phyloP scores from a whole-genome alignment of 53 echinoderm and acorn worm species.

The Glandiceps talaboti region DNA sequence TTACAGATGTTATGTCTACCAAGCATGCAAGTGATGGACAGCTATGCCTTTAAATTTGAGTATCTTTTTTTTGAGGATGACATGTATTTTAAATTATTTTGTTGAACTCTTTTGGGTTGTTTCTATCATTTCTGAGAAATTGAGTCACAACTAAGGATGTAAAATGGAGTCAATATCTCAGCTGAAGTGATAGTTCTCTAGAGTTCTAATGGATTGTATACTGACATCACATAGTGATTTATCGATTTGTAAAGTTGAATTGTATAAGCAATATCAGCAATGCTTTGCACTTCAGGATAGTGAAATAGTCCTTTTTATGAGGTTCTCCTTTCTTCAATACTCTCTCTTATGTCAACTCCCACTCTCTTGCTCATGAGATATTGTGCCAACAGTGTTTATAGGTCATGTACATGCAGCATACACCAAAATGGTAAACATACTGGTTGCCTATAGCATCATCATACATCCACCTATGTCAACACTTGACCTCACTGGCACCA shows the following conservation, averaged over 20 bases:
- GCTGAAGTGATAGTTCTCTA: background rate
- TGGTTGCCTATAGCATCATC: background rate
- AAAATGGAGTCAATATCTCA: too few species aligned
- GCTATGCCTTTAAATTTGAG: too few species aligned
- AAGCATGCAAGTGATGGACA: too few species aligned
- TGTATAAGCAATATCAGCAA: background rate
- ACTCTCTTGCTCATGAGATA: background rate
- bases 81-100: too few species aligned
- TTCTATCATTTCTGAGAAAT: too few species aligned
- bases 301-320: background rate
- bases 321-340: background rate
- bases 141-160: too few species aligned
- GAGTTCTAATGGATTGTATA: background rate
- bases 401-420: background rate
- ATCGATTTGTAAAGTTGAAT: background rate
- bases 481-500: constrained; percentile 1
- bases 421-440: background rate
- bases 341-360: background rate
- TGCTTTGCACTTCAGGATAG: background rate
- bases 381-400: background rate
- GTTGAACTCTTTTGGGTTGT: too few species aligned
- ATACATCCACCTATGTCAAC: background rate
- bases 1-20: too few species aligned
- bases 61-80: too few species aligned
- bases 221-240: background rate